Conservation (phyloP, 2,888 invertebrate species). For the Oscheius sp. region DNA sequence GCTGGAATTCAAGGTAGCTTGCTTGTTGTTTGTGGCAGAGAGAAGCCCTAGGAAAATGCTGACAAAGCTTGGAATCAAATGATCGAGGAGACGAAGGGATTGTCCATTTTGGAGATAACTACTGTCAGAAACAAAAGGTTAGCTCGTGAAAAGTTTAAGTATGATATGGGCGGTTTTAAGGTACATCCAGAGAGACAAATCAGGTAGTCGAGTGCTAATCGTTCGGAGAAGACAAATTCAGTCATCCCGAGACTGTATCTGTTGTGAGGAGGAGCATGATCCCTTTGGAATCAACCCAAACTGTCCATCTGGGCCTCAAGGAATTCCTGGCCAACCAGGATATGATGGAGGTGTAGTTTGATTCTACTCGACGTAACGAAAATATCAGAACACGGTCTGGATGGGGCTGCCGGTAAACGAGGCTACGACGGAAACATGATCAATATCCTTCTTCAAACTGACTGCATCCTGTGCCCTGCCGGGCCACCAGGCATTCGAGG, state of each 20-base stretch:
- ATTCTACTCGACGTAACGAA: background rate
- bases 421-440: conserved; percentile 6
- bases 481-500: conserved; percentile 8
- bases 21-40: background rate
- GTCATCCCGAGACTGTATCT: conserved; percentile 9
- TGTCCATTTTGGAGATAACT: conserved; percentile 23
- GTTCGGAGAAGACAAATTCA: conserved; percentile 15
- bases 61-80: conserved; percentile 26
- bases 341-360: background rate
- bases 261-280: conserved; percentile 16
- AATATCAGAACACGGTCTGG: background rate
- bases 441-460: background rate
- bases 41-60: background rate
- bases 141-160: background rate
- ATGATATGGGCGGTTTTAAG: background rate
- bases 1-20: conserved; percentile 30
- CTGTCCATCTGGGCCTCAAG: conserved; percentile 24
- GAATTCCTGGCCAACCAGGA: conserved; percentile 10
- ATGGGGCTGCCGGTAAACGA: background rate
- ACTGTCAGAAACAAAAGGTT: conserved; percentile 1
- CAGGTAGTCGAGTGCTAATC: conserved; percentile 26
- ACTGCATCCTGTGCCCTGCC: conserved; percentile 15
- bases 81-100: conserved; percentile 23
- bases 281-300: conserved; percentile 22
- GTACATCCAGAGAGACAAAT: conserved; percentile 16